A percentile compares a stretch with the other conserved stretches of the same genome.
These are phyloP conservation scores for Atta colombica DNA, from an alignment of 1,140 invertebrate genomes.

Conservation along the genomic window DNA sequence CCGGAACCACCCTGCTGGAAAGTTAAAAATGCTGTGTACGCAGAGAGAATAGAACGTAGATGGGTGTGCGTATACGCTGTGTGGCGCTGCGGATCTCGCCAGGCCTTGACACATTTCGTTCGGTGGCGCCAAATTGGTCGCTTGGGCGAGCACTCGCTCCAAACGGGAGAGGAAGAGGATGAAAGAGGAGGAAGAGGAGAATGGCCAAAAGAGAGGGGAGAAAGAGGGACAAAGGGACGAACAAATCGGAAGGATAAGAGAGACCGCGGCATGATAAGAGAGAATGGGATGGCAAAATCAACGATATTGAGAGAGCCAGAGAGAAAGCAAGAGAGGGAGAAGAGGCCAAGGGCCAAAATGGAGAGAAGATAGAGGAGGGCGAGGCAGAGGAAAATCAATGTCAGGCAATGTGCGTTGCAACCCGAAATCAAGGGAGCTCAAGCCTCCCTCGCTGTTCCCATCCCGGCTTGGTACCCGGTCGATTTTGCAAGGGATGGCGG, in stretches of 20 bases:
- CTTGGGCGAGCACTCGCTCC: slow-evolving; percentile 62
- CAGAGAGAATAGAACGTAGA: not conserved
- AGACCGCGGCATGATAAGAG: slow-evolving; percentile 42
- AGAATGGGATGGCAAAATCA: slow-evolving; percentile 29
- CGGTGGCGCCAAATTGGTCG: slow-evolving; percentile 83
- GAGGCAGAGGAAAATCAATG: slow-evolving; percentile 83
- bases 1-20: slow-evolving; percentile 5
- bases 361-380: slow-evolving; percentile 36
- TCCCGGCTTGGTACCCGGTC: slow-evolving; percentile 52
- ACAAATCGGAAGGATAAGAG: not conserved
- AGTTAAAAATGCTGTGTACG: not conserved
- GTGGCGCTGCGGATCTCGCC: slow-evolving; percentile 65
- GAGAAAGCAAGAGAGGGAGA: slow-evolving; percentile 33
- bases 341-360: slow-evolving; percentile 34
- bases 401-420: slow-evolving; percentile 73
- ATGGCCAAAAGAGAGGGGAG: slow-evolving; percentile 10
- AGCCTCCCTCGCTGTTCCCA: slow-evolving; percentile 56
- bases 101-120: slow-evolving; percentile 85
- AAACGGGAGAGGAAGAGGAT: slow-evolving; percentile 38
- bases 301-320: slow-evolving; percentile 22
- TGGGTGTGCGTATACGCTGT: slow-evolving; percentile 47
- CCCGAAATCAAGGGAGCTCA: slow-evolving; percentile 73
- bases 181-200: slow-evolving; percentile 47
- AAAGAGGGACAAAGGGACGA: slow-evolving; percentile 34
- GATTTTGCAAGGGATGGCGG: slow-evolving; percentile 71